These are phyloP conservation scores for Microtus oregoni DNA, from an alignment of 2,113 vertebrate genomes.

Conservation along the genomic window DNA sequence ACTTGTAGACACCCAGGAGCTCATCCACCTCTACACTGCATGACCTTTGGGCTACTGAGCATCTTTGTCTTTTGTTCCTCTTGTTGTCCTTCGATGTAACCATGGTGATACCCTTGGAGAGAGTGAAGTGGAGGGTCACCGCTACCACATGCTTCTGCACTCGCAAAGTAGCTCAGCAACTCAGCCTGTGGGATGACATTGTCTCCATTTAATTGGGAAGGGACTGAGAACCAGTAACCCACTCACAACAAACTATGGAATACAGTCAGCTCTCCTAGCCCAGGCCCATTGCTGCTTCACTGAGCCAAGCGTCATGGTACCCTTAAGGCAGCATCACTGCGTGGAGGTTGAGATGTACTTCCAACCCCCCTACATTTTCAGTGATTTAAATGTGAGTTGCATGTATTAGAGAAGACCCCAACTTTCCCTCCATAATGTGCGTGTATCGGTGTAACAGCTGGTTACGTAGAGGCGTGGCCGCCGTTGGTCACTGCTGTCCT, in stretches of 20 bases:
- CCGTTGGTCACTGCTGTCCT: not conserved
- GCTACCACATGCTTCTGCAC: not conserved
- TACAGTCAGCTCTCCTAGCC: no score
- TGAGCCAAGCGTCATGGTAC: not conserved
- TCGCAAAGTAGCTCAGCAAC: fast-evolving
- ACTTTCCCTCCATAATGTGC: fast-evolving
- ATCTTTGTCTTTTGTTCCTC: not conserved
- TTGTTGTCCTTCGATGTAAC: not conserved
- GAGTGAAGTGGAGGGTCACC: fast-evolving
- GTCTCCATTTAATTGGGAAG: not conserved
- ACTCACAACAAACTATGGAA: not conserved
- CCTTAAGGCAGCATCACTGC: fast-evolving
- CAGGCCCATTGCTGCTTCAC: not conserved
- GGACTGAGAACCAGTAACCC: not conserved
- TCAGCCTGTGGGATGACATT: not conserved
- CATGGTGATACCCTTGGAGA: not conserved
- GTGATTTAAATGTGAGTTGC: not conserved
- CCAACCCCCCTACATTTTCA: not conserved
- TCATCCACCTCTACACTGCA: not conserved
- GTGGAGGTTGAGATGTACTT: fast-evolving
- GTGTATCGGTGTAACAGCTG: not conserved
- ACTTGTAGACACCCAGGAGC: not conserved
- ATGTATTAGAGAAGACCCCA: not conserved
- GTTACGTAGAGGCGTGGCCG: not conserved
- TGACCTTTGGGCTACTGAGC: not conserved